Percentiles rank a stretch among this genome's conserved stretches.
phyloP scores from a whole-genome alignment of 1,140 invertebrate species.

The Drosophila fuyamai region DNA sequence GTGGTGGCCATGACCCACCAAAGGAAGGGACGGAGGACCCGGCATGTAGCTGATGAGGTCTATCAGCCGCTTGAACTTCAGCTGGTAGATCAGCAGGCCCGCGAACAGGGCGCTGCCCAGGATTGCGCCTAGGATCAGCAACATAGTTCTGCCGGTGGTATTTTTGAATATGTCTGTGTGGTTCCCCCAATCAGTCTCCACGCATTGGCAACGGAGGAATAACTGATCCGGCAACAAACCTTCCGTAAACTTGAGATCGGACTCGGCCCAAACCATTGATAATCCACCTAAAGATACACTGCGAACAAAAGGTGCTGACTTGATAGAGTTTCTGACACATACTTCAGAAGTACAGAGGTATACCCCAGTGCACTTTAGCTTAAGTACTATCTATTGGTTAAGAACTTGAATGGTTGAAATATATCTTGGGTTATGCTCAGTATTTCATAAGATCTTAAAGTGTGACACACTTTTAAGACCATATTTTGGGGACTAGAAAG shows the following conservation, averaged over 20 bases:
- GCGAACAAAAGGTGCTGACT: not conserved
- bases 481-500: no score
- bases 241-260: conserved; percentile 1
- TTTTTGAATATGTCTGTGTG: not conserved
- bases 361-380: no score
- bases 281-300: conserved; percentile 15
- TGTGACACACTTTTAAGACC: no score
- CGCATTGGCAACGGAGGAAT: not conserved
- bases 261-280: conserved; percentile 5
- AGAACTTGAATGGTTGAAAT: no score
- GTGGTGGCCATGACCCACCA: conserved; percentile 74
- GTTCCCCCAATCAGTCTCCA: not conserved
- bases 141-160: conserved; percentile 34
- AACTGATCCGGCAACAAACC: conserved; percentile 1
- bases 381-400: no score
- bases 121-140: conserved; percentile 51
- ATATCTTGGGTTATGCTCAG: no score
- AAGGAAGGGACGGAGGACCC: conserved; percentile 58
- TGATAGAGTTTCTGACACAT: no score
- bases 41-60: conserved; percentile 67
- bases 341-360: no score
- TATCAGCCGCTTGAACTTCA: conserved; percentile 72
- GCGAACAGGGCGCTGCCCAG: conserved; percentile 54
- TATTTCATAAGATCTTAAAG: no score
- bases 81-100: conserved; percentile 61